Conservation (phyloP, 2,113 vertebrate species). For the Microcebus ravelobensis region DNA sequence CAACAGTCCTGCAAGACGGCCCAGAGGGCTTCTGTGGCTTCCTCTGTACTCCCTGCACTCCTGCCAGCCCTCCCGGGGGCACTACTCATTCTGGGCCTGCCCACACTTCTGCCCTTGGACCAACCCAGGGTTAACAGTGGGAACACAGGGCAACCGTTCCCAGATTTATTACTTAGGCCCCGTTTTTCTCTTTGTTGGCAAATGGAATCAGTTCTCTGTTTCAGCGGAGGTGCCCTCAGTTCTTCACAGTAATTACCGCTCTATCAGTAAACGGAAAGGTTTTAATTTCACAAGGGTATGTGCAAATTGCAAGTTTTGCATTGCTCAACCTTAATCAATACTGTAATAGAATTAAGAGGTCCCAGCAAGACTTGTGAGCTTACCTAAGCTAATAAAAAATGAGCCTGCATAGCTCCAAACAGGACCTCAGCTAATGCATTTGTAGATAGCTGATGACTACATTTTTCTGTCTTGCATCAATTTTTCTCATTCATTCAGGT, state of each 20-base stretch:
- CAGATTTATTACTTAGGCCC: background rate
- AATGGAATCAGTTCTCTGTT: conserved; percentile 1
- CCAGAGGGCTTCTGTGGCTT: background rate
- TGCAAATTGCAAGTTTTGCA: conserved; percentile 59
- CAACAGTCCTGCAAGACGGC: background rate
- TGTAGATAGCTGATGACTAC: background rate
- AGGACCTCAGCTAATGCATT: background rate
- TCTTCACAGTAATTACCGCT: conserved; percentile 58
- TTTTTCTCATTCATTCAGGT: conserved; percentile 30
- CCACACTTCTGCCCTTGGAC: background rate
- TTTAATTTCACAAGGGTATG: conserved; percentile 67
- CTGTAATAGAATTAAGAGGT: conserved; percentile 62
- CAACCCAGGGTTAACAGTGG: background rate
- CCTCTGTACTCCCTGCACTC: background rate
- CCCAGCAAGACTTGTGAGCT: conserved; percentile 53
- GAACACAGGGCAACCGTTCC: background rate
- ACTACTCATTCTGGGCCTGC: background rate
- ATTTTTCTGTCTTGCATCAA: conserved; percentile 23
- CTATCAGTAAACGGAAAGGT: conserved; percentile 42
- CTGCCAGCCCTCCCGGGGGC: fast-evolving
- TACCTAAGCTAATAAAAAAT: conserved; percentile 63
- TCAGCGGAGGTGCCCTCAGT: background rate
- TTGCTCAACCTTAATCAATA: conserved; percentile 68
- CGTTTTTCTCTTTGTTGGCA: background rate
- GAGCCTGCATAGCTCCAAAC: conserved; percentile 1